phyloP scores from a whole-genome alignment of 2,113 vertebrate species.

The Bostrychus sinensis region DNA sequence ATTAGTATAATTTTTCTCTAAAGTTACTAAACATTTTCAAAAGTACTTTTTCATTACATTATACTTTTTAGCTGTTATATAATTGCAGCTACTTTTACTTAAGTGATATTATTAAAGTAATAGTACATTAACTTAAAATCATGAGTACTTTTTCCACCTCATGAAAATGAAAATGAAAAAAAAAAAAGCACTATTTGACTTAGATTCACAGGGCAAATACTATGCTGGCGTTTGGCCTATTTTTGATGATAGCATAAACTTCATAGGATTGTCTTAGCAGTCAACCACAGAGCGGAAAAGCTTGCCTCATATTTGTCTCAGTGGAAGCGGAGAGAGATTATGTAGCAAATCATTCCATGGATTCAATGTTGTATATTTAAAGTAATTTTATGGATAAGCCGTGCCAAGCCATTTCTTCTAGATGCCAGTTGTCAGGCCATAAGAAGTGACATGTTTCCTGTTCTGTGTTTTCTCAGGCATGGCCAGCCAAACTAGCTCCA shows the following conservation, averaged over 20 bases:
- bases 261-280: conserved; percentile 65
- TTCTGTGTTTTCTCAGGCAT: conserved; percentile 67
- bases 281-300: conserved; percentile 64
- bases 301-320: conserved; percentile 65
- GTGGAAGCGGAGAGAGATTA: conserved; percentile 66
- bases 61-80: no score
- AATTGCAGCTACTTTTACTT: no score
- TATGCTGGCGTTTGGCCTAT: conserved; percentile 32
- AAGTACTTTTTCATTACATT: no score
- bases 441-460: conserved; percentile 65
- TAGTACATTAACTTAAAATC: not conserved
- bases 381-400: conserved; percentile 69
- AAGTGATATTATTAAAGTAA: no score
- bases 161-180: conserved; percentile 49
- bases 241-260: conserved; percentile 52
- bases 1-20: no score
- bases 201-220: conserved; percentile 43
- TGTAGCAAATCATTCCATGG: conserved; percentile 62
- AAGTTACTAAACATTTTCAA: no score
- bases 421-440: conserved; percentile 63
- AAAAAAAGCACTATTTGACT: conserved; percentile 56
- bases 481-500: conserved; percentile 51
- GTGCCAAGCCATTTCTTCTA: conserved; percentile 70
- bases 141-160: not conserved
- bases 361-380: conserved; percentile 67